A percentile compares a stretch with the other conserved stretches of the same genome.
These are phyloP conservation scores for Pteropus rufus DNA, from an alignment of 2,797 vertebrate genomes.

Conservation along the genomic window DNA sequence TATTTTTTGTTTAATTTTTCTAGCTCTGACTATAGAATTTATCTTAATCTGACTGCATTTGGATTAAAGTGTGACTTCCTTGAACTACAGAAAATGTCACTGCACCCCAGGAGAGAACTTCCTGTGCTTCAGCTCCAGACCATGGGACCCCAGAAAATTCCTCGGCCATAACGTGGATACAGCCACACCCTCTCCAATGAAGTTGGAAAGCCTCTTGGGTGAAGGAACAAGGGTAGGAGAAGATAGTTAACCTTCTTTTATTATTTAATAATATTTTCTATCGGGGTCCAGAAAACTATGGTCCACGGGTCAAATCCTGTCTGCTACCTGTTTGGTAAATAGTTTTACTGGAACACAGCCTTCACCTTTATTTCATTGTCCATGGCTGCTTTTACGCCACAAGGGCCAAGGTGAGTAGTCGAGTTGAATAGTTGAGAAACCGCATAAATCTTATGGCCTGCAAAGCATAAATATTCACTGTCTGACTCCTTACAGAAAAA, in stretches of 20 bases:
- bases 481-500: not conserved
- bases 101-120: not conserved
- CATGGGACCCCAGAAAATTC: not conserved
- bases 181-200: not conserved
- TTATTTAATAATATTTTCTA: not conserved
- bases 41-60: not conserved
- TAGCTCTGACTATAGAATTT: not conserved
- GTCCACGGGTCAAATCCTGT: not conserved
- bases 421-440: not conserved
- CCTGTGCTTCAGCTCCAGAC: not conserved
- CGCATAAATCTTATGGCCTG: not conserved
- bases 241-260: not conserved
- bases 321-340: not conserved
- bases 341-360: not conserved
- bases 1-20: not conserved
- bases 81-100: not conserved
- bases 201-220: not conserved
- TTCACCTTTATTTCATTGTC: not conserved
- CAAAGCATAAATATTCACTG: not conserved
- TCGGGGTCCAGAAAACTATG: not conserved
- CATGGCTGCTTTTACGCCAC: not conserved
- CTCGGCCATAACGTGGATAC: not conserved
- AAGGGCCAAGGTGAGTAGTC: not conserved
- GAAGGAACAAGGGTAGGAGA: fast-evolving
- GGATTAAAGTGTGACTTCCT: not conserved